Conservation (phyloP, 2,797 vertebrate genomes). For the Lemur catta region DNA sequence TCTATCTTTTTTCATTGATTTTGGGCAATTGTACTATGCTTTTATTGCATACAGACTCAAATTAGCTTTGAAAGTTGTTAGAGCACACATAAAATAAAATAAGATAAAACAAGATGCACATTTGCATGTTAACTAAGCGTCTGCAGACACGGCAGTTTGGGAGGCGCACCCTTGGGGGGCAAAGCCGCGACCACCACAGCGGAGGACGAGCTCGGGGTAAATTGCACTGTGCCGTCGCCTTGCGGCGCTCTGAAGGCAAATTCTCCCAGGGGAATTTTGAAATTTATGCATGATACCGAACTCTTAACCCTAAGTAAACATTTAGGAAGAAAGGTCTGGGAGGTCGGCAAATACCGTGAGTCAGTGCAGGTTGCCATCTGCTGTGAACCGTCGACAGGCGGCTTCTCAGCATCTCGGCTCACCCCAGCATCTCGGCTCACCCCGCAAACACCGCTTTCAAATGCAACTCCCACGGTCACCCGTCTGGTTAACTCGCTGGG, state of each 20-base stretch:
- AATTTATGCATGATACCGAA: not conserved
- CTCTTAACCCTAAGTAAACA: not conserved
- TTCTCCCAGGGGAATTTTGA: not conserved
- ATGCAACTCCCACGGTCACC: not conserved
- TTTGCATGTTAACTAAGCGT: not conserved
- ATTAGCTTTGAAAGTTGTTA: not conserved
- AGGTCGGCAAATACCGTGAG: not conserved
- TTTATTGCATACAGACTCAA: not conserved
- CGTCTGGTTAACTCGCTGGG: not conserved
- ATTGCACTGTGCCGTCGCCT: too few species aligned
- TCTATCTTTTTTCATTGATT: not conserved
- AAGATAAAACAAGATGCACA: not conserved
- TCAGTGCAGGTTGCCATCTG: not conserved
- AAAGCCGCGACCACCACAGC: too few species aligned
- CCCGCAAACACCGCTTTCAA: not conserved
- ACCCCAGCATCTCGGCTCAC: not conserved
- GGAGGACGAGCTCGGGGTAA: not conserved
- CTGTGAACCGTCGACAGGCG: not conserved
- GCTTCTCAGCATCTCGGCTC: not conserved
- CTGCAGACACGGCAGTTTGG: too few species aligned
- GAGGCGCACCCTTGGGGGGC: accelerated
- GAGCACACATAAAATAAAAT: not conserved
- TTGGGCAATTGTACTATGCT: not conserved
- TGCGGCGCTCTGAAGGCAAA: not conserved
- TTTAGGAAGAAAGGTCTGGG: not conserved